Percentiles rank a stretch among this genome's conserved stretches.
phyloP scores from a whole-genome alignment of 2,888 invertebrate species.

The Drosophila niveifrons region DNA sequence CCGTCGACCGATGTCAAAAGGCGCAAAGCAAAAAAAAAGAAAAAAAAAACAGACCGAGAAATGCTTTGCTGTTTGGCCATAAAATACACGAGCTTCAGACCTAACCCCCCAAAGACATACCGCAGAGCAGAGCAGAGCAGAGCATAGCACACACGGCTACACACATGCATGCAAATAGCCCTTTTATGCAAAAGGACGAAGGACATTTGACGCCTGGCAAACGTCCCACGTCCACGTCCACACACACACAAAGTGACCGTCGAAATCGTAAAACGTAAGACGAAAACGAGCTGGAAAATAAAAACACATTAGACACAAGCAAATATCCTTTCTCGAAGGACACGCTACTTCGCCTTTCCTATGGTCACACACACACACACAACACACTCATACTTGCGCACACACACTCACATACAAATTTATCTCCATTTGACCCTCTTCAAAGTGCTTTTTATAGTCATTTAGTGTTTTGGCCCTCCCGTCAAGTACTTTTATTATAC shows the following conservation, averaged over 20 bases:
- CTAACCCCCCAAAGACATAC: constrained; percentile 25
- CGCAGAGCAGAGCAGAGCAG: constrained; percentile 20
- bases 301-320: constrained; percentile 83
- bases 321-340: constrained; percentile 70
- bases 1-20: constrained; percentile 70
- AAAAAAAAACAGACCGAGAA: constrained; percentile 33
- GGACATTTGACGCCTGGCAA: constrained; percentile 62
- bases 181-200: constrained; percentile 63
- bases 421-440: constrained; percentile 86
- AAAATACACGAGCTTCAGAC: constrained; percentile 64
- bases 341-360: constrained; percentile 41
- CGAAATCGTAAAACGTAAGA: constrained; percentile 80
- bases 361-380: constrained; percentile 41
- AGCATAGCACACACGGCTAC: constrained; percentile 12
- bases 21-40: constrained; percentile 20
- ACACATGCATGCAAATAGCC: constrained; percentile 70
- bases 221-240: constrained; percentile 64
- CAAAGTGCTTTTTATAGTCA: constrained; percentile 85
- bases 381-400: constrained; percentile 36
- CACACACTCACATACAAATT: constrained; percentile 78
- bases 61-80: constrained; percentile 62
- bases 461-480: constrained; percentile 83
- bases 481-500: constrained; percentile 82
- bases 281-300: constrained; percentile 81
- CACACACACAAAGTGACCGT: constrained; percentile 71